Evolutionary conservation across 2,888 invertebrate genomes (phyloP).

Genomic region (Amphimallon solstitiale): DNA sequence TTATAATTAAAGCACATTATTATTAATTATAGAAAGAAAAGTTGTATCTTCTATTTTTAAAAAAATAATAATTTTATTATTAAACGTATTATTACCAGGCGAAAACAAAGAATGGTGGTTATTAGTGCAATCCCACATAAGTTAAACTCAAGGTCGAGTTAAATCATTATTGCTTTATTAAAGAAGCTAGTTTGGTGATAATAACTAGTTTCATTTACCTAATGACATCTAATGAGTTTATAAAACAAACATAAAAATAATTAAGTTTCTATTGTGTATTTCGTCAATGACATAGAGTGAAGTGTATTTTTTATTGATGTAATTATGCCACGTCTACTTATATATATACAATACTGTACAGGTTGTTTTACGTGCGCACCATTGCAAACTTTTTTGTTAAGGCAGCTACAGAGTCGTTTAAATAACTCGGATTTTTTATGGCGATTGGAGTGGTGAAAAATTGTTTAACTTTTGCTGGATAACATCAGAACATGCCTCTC

Average conservation of each 20-base stretch:
- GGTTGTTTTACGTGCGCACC: no score
- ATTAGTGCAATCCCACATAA: not conserved
- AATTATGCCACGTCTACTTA: not conserved
- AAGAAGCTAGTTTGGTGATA: constrained; percentile 19
- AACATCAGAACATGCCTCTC: no score
- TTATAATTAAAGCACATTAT: no score
- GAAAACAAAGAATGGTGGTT: not conserved
- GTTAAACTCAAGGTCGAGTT: constrained; percentile 10
- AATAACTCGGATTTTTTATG: no score
- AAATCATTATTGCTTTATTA: constrained; percentile 7
- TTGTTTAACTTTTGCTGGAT: no score
- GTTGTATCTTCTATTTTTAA: no score
- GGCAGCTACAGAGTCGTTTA: no score
- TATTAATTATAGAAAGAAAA: no score
- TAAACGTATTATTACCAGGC: no score
- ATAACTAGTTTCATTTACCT: constrained; percentile 8
- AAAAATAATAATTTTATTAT: no score
- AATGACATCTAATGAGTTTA: constrained; percentile 24
- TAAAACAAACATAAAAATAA: constrained; percentile 20
- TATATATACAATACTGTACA: not conserved
- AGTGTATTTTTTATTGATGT: not conserved
- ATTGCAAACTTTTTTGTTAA: no score
- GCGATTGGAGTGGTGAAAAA: no score
- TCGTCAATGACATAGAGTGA: not conserved
- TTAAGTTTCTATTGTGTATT: constrained; percentile 12